A percentile compares a stretch with the other conserved stretches of the same genome.
Evolutionary conservation across 2,113 vertebrate genomes (phyloP).

Genomic region (Maccullochella peelii): DNA sequence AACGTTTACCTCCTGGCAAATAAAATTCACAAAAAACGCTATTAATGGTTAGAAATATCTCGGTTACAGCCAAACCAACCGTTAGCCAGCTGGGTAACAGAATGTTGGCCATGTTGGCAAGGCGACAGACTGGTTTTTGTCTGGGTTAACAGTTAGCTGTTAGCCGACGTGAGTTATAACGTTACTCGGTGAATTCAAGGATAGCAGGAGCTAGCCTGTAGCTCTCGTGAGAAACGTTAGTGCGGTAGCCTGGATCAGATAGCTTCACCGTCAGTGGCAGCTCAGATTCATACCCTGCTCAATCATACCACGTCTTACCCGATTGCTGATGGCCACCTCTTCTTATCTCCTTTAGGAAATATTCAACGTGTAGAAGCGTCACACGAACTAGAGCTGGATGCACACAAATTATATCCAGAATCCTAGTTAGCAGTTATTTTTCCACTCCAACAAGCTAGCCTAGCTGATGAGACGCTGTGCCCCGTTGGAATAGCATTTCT

Average conservation of each 20-base stretch:
- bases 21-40: neutral
- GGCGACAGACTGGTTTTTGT: conserved; percentile 42
- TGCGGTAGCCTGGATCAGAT: conserved; percentile 32
- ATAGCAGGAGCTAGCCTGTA: conserved; percentile 49
- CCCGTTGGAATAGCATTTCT: conserved; percentile 77
- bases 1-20: conserved; percentile 10
- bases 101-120: conserved; percentile 60
- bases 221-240: conserved; percentile 41
- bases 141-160: conserved; percentile 54
- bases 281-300: conserved; percentile 44
- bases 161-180: conserved; percentile 52
- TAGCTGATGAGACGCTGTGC: conserved; percentile 66
- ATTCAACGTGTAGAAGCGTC: conserved; percentile 23
- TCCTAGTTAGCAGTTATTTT: conserved; percentile 37
- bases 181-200: conserved; percentile 33
- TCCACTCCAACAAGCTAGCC: conserved; percentile 62
- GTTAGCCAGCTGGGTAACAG: conserved; percentile 29
- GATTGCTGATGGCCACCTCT: conserved; percentile 56
- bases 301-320: conserved; percentile 73
- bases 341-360: conserved; percentile 37
- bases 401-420: conserved; percentile 20
- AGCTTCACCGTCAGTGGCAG: conserved; percentile 40
- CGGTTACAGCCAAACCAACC: neutral
- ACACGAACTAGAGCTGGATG: neutral
- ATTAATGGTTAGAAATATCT: neutral